Percentiles rank a stretch among this genome's conserved stretches.
Conservation (phyloP, 2,888 invertebrate species). For the Melangyna quadrimaculata region DNA sequence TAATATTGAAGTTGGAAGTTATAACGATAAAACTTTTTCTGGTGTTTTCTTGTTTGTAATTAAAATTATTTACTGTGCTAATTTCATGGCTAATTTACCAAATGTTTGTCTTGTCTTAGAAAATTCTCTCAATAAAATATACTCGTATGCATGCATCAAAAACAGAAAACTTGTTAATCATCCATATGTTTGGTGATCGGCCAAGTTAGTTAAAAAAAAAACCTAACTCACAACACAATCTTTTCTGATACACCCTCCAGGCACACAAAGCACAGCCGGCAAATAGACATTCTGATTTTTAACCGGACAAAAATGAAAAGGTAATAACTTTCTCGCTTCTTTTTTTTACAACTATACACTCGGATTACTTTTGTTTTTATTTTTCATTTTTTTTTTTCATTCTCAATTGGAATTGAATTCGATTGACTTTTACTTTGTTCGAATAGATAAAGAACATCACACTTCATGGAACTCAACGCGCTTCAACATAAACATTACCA, state of each 20-base stretch:
- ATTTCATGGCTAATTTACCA: background rate
- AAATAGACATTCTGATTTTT: constrained; percentile 18
- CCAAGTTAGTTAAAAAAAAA: background rate
- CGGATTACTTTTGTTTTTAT: constrained; percentile 18
- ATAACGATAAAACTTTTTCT: too few species aligned
- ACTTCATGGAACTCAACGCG: background rate
- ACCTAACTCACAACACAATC: background rate
- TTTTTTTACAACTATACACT: background rate
- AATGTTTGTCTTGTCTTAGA: background rate
- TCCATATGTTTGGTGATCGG: background rate
- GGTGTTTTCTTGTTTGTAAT: too few species aligned
- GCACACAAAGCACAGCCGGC: background rate
- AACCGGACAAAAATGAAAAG: constrained; percentile 11
- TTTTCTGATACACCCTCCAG: constrained; percentile 3
- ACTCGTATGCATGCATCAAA: too few species aligned
- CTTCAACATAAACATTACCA: background rate
- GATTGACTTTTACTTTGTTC: constrained; percentile 52
- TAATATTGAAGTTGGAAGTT: too few species aligned
- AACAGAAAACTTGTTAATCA: background rate
- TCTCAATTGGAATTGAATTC: constrained; percentile 20
- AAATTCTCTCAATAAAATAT: too few species aligned
- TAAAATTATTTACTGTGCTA: too few species aligned
- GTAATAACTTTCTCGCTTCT: constrained; percentile 45
- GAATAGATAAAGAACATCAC: constrained; percentile 15
- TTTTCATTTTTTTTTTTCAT: constrained; percentile 21